These are phyloP conservation scores for Neelides sp. DNA, from an alignment of 1,140 invertebrate species.

Conservation along the genomic window DNA sequence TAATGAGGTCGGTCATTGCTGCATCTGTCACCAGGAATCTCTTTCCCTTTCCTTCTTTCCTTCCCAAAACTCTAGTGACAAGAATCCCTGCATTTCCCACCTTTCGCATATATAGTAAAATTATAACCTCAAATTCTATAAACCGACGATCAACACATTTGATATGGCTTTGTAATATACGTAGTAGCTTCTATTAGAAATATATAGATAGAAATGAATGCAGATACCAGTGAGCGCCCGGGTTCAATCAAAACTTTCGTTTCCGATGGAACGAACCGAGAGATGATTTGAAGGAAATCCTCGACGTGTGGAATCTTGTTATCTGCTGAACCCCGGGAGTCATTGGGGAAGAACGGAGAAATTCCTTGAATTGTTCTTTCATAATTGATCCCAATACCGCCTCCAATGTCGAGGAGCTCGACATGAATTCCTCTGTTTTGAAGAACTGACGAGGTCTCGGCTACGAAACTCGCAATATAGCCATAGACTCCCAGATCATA, in stretches of 20 bases:
- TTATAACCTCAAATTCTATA: too few relatives aligned
- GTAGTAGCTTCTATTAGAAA: too few relatives aligned
- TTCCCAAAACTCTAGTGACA: slow-evolving; percentile 35
- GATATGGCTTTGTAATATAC: too few relatives aligned
- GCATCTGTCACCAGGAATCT: slow-evolving; percentile 33
- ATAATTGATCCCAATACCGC: slow-evolving; percentile 37
- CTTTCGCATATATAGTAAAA: too few relatives aligned
- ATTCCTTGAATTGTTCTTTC: slow-evolving; percentile 9
- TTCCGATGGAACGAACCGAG: slow-evolving; percentile 24
- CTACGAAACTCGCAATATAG: slow-evolving; percentile 30
- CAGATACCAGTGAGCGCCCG: slow-evolving; percentile 32
- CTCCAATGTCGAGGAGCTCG: slow-evolving; percentile 36
- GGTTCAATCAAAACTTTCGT: slow-evolving; percentile 37
- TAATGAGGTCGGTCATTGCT: slow-evolving; percentile 35
- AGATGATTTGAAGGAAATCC: slow-evolving; percentile 21
- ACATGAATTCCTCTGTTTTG: slow-evolving; percentile 21
- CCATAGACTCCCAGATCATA: slow-evolving; percentile 28
- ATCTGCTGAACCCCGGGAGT: not conserved
- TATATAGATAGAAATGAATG: not conserved
- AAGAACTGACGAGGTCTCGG: slow-evolving; percentile 21
- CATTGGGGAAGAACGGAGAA: slow-evolving; percentile 19
- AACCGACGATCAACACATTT: not conserved
- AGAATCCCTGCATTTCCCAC: slow-evolving; percentile 37
- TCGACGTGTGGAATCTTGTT: slow-evolving; percentile 22
- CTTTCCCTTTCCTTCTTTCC: slow-evolving; percentile 17